These are phyloP conservation scores for Catocala nupta DNA, from an alignment of 2,888 invertebrate species.

Conservation along the genomic window DNA sequence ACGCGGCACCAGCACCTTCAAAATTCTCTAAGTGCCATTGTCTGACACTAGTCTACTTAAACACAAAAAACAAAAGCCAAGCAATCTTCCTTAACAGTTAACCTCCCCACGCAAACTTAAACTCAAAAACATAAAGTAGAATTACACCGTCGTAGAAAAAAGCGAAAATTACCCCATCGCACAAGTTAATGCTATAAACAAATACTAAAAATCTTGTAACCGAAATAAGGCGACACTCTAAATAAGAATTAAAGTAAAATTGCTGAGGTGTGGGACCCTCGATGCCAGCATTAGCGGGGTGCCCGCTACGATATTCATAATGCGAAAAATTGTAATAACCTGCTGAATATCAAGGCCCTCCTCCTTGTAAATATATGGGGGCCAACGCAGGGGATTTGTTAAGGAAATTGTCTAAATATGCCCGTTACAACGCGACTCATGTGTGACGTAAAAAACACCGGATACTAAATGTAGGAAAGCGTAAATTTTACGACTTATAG, in stretches of 20 bases:
- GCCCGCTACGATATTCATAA: constrained; percentile 85
- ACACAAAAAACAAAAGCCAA: constrained; percentile 22
- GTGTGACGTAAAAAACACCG: constrained; percentile 52
- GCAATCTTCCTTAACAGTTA: constrained; percentile 66
- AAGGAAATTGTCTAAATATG: constrained; percentile 85
- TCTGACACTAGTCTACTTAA: too few relatives aligned
- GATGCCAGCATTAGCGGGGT: constrained; percentile 70
- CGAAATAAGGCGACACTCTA: constrained; percentile 85
- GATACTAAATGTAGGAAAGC: constrained; percentile 38
- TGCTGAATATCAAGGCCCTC: constrained; percentile 74
- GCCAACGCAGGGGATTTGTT: constrained; percentile 74
- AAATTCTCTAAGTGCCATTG: too few relatives aligned
- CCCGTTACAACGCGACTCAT: constrained; percentile 57
- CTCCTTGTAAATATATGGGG: constrained; percentile 70
- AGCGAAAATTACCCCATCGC: constrained; percentile 78
- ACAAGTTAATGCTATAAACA: constrained; percentile 82
- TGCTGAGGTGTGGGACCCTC: constrained; percentile 84
- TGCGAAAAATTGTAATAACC: constrained; percentile 87
- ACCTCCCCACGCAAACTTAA: constrained; percentile 62
- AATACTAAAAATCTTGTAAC: constrained; percentile 87
- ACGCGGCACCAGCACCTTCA: too few relatives aligned
- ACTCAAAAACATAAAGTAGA: constrained; percentile 65
- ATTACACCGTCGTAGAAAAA: constrained; percentile 71
- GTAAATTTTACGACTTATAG: constrained; percentile 46
- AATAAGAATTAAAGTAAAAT: constrained; percentile 87